Percentiles rank a stretch among this genome's conserved stretches.
Evolutionary conservation across 2,797 vertebrate species (phyloP).

Genomic region (Karalla daura): DNA sequence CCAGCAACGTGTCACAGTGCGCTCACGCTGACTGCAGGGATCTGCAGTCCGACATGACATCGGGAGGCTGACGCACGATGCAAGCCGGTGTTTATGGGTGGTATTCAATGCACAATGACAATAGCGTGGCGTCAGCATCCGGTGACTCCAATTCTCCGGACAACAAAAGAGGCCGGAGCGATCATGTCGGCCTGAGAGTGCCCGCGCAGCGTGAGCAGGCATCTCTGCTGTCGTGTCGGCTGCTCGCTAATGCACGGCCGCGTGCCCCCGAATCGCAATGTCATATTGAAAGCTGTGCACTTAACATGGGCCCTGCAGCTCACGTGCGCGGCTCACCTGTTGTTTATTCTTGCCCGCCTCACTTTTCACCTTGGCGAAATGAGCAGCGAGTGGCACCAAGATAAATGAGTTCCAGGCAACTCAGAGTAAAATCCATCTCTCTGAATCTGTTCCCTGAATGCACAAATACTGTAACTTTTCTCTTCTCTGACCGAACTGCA

Average conservation of each 20-base stretch:
- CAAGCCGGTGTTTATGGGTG: too few species aligned
- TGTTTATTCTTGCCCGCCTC: constrained; percentile 10
- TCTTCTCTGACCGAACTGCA: neutral
- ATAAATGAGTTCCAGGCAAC: constrained; percentile 21
- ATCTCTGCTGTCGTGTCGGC: neutral
- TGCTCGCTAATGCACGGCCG: neutral
- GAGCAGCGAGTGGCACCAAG: constrained; percentile 1
- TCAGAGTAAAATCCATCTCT: constrained; percentile 7
- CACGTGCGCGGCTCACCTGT: neutral
- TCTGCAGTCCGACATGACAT: too few species aligned
- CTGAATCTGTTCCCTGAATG: constrained; percentile 21
- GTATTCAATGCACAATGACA: neutral
- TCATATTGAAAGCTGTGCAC: neutral
- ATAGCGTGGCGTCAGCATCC: neutral
- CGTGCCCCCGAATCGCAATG: neutral
- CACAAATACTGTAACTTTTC: neutral
- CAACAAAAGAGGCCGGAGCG: neutral
- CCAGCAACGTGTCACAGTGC: too few species aligned
- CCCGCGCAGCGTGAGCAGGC: too few species aligned
- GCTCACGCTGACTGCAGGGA: too few species aligned
- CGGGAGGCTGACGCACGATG: too few species aligned
- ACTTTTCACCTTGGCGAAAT: constrained; percentile 25
- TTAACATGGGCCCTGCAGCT: neutral
- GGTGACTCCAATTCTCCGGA: neutral
- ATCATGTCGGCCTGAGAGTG: neutral